Base-by-base conservation (phyloP, 2,113 vertebrate species). In the Smithornis capensis region DNA sequence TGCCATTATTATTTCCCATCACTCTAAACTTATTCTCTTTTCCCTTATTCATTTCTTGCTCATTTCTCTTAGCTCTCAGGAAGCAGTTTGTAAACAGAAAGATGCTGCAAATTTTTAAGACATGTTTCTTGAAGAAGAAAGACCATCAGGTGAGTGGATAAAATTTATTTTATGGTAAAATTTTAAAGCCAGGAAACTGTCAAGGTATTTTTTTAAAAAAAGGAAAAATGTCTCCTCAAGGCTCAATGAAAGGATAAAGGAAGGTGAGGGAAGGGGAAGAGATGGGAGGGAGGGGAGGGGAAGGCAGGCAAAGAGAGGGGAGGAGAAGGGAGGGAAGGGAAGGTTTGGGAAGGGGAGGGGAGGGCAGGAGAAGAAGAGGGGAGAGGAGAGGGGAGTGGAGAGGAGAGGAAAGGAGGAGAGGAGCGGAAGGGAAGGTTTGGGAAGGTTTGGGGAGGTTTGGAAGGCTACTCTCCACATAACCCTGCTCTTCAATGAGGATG, bases 271-370 rank as follows among this genome's bases (percentile, higher is more conserved):
- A 11, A 35, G 12, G 25, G 35, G 27, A 47, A 49, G 45, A 11
- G 27, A 14, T 9, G 27, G 27, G 27, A 42, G 40, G 14, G 56
- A 47, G 24, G 27, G 19, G 52, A 29, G 52, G 53, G 25, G 5
- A 31, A 76, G 44, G n/a, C n/a, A n/a, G n/a, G n/a, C n/a, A n/a
- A n/a, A n/a, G n/a, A n/a, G n/a, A n/a, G n/a, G n/a, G n/a, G n/a
- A n/a, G n/a, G n/a, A n/a, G n/a, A n/a, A n/a, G 19, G 14, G 47
- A n/a, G 25, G 0, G 0, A 64, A 23, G 22, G 4, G 7, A 22
- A n/a, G n/a, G n/a, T n/a, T n/a, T n/a, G n/a, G n/a, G n/a, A n/a
- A n/a, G n/a, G n/a, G n/a, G n/a, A n/a, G n/a, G n/a, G n/a, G n/a
- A n/a, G n/a, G n/a, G n/a, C n/a, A n/a, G n/a, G n/a, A n/a, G n/a